These are phyloP conservation scores for Drosophila ohnishii DNA, from an alignment of 1,140 invertebrate genomes.

Conservation along the genomic window DNA sequence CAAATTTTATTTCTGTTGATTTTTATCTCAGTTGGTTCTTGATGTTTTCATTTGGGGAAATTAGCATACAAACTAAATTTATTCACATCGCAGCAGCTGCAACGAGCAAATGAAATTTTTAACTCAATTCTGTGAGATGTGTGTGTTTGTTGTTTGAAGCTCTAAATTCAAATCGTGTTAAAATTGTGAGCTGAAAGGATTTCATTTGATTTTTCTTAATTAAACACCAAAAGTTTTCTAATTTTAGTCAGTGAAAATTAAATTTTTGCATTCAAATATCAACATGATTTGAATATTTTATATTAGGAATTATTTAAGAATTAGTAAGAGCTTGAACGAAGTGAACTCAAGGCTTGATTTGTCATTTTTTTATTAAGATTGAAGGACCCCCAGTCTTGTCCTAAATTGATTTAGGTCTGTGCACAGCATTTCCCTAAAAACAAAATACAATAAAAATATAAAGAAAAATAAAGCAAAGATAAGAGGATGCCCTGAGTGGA, in stretches of 20 bases:
- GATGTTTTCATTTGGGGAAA: background rate
- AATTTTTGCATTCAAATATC: background rate
- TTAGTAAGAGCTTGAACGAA: background rate
- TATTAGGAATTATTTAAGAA: background rate
- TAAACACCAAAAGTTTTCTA: background rate
- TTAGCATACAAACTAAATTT: constrained; percentile 6
- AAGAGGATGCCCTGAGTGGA: constrained; percentile 1
- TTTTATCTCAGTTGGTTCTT: background rate
- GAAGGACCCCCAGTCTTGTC: background rate
- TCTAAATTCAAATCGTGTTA: background rate
- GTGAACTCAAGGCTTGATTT: background rate
- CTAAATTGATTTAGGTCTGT: constrained; percentile 10
- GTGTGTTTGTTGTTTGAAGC: background rate
- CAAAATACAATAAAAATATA: constrained; percentile 14
- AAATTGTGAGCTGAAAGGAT: constrained; percentile 2
- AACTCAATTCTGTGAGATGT: background rate
- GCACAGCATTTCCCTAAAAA: background rate
- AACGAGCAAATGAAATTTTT: background rate
- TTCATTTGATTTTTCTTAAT: background rate
- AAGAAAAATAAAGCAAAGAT: constrained; percentile 1
- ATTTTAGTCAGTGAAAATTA: background rate
- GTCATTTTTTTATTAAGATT: background rate
- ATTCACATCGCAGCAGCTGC: constrained; percentile 2
- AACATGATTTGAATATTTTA: background rate
- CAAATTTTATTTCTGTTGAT: constrained; percentile 1